Evolutionary conservation across 2,888 invertebrate species (phyloP).

Genomic region (Monopis laevigella): DNA sequence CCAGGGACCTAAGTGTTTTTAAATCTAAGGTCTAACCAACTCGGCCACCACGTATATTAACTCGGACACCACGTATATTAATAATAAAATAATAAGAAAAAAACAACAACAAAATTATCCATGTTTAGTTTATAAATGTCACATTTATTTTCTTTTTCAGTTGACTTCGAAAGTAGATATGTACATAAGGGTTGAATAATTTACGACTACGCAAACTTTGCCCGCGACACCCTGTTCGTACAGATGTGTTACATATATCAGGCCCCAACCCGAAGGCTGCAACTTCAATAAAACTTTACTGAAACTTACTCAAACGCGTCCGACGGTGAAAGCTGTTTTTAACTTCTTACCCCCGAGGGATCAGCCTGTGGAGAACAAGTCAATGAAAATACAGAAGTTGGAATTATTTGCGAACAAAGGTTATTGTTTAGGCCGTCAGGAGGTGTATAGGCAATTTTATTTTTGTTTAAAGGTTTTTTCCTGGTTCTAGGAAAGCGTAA

Average conservation of each 20-base stretch:
- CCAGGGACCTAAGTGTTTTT: neutral
- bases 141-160: constrained; percentile 7
- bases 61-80: no score
- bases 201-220: constrained; percentile 57
- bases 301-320: constrained; percentile 41
- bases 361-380: constrained; percentile 27
- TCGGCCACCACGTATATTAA: no score
- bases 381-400: constrained; percentile 13
- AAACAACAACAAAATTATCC: neutral
- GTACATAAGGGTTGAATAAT: constrained; percentile 52
- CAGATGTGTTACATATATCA: constrained; percentile 47
- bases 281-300: constrained; percentile 40
- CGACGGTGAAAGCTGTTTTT: constrained; percentile 55
- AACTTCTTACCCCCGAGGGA: constrained; percentile 53
- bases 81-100: no score
- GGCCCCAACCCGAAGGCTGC: constrained; percentile 44
- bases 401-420: constrained; percentile 5
- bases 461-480: no score
- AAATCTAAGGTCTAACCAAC: neutral
- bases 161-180: constrained; percentile 10
- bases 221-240: constrained; percentile 40
- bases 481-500: no score
- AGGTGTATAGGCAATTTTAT: no score
- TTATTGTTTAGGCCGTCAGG: constrained; percentile 11
- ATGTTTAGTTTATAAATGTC: constrained; percentile 5